Evolutionary conservation across 1,140 invertebrate genomes (phyloP).

Genomic region (Stegodyphus dumicola): DNA sequence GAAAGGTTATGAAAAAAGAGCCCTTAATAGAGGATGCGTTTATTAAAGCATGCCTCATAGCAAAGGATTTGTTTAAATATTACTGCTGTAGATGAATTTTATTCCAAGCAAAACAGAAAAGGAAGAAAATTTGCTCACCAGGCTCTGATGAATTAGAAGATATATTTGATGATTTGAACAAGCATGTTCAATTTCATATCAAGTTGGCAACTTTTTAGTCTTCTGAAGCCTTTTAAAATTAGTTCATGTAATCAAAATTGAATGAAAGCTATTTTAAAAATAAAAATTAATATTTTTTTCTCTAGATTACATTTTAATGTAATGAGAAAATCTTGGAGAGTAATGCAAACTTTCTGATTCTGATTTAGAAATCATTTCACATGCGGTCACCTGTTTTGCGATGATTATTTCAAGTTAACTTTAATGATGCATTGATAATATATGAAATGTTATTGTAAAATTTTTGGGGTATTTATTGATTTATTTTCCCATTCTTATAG

Average conservation of each 20-base stretch:
- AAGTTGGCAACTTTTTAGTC: no score
- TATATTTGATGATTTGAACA: not conserved
- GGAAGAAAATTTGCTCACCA: no score
- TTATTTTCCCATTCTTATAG: constrained; percentile 10
- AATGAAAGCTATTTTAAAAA: no score
- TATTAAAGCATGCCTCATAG: no score
- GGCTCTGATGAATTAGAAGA: not conserved
- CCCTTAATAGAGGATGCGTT: no score
- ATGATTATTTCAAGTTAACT: not conserved
- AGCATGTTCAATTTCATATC: no score
- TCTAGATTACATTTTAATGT: not conserved
- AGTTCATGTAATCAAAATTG: no score
- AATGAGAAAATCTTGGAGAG: not conserved
- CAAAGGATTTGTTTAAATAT: no score
- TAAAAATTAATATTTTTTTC: not conserved
- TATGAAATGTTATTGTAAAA: not conserved
- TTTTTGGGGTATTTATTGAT: not conserved
- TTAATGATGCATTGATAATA: not conserved
- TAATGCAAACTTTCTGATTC: not conserved
- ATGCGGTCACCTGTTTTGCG: not conserved
- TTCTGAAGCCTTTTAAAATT: no score
- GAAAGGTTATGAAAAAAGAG: no score
- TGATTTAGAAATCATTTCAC: not conserved
- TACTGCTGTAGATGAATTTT: no score
- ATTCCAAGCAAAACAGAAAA: no score